These are phyloP conservation scores for Chaenodraco wilsoni DNA, from an alignment of 2,797 vertebrate species.

Conservation along the genomic window DNA sequence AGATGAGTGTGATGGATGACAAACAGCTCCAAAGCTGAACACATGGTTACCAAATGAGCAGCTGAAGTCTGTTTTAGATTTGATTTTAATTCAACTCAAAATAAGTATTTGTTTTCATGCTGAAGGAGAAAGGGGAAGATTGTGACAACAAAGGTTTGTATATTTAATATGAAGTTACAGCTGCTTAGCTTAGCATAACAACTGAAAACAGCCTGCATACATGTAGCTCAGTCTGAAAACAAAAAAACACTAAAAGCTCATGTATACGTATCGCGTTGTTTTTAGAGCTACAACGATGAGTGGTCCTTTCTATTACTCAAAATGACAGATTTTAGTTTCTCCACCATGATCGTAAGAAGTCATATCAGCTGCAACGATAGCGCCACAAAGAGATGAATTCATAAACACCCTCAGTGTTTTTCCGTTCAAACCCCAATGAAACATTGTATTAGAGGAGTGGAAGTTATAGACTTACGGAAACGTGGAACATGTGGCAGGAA, in stretches of 20 bases:
- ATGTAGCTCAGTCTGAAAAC: too few species aligned
- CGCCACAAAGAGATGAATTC: slow-evolving; percentile 31
- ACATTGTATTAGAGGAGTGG: slow-evolving; percentile 64
- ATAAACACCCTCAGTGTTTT: slow-evolving; percentile 54
- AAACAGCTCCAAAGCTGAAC: neutral
- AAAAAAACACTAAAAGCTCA: too few species aligned
- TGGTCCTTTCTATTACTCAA: too few species aligned
- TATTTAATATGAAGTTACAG: neutral
- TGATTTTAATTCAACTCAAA: neutral
- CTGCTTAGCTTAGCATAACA: slow-evolving; percentile 8
- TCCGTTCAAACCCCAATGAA: slow-evolving; percentile 49
- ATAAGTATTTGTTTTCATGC: neutral
- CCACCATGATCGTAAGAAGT: neutral
- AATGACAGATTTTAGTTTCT: neutral
- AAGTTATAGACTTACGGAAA: slow-evolving; percentile 63
- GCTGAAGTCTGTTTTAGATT: slow-evolving; percentile 12
- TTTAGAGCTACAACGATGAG: too few species aligned
- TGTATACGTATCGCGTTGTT: too few species aligned
- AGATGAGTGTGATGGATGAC: slow-evolving; percentile 15
- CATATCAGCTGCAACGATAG: neutral
- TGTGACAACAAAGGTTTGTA: neutral
- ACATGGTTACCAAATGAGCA: neutral
- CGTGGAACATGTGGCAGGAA: slow-evolving; percentile 56
- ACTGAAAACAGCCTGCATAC: neutral
- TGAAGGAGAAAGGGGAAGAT: neutral